Conservation (phyloP, 2,888 invertebrate species). For the Podabrus alpinus region DNA sequence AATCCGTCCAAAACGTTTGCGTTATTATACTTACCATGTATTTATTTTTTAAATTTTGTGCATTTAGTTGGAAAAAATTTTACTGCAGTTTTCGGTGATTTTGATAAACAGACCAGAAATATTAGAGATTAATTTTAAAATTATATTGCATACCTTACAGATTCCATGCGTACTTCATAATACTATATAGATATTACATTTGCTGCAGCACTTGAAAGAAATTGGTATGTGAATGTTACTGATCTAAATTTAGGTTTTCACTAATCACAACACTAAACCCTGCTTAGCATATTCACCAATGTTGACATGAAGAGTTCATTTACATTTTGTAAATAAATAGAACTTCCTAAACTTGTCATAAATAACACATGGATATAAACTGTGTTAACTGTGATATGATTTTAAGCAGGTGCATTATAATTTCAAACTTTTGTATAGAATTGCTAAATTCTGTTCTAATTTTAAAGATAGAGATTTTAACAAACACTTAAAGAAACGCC, state of each 20-base stretch:
- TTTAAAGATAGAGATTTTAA: background rate
- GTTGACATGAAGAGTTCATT: slow-evolving; percentile 21
- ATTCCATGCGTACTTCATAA: background rate
- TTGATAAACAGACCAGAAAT: too few species aligned
- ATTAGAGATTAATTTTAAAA: too few species aligned
- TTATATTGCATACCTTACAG: too few species aligned
- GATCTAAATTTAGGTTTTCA: slow-evolving; percentile 20
- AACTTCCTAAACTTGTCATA: background rate
- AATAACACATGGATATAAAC: background rate
- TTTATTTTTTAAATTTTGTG: too few species aligned
- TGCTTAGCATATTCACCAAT: slow-evolving; percentile 17
- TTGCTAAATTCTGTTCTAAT: background rate
- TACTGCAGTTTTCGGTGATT: too few species aligned
- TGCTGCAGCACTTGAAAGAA: background rate
- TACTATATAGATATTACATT: background rate
- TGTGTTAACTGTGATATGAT: slow-evolving; percentile 7
- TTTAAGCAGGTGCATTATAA: slow-evolving; percentile 3
- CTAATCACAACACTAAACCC: slow-evolving; percentile 20
- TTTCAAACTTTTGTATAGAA: background rate
- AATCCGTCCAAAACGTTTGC: too few species aligned
- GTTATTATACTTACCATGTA: too few species aligned
- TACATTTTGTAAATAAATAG: slow-evolving; percentile 25
- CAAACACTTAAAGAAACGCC: too few species aligned
- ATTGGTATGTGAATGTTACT: slow-evolving; percentile 8
- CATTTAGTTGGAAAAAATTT: too few species aligned